A percentile compares a stretch with the other conserved stretches of the same genome.
These are phyloP conservation scores for Trichonephila clavipes DNA, from an alignment of 1,140 invertebrate species.

Conservation along the genomic window DNA sequence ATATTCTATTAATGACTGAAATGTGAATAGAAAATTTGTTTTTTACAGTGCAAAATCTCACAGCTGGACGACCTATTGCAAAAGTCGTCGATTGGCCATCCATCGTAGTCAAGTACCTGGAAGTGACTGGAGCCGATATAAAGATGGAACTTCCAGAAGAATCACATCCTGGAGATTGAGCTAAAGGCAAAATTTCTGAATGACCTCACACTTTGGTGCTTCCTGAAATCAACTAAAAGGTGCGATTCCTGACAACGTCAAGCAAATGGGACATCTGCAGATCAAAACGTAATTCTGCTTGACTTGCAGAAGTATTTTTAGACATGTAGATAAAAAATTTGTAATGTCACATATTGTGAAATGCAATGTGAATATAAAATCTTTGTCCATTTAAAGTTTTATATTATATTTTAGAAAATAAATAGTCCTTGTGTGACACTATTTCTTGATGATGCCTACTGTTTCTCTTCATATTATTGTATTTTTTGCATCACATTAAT, in stretches of 20 bases:
- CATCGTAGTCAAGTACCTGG: slow-evolving; percentile 78
- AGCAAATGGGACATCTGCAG: neutral
- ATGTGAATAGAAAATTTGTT: neutral
- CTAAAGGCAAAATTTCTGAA: neutral
- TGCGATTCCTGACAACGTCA: slow-evolving; percentile 8
- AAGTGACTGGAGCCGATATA: slow-evolving; percentile 77
- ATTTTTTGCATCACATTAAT: too few relatives aligned
- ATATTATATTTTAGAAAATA: slow-evolving; percentile 71
- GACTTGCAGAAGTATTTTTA: slow-evolving; percentile 49
- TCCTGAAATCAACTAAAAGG: slow-evolving; percentile 10
- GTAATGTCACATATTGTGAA: neutral
- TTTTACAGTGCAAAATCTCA: slow-evolving; percentile 70
- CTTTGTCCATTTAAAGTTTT: slow-evolving; percentile 39
- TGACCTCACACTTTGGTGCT: slow-evolving; percentile 61
- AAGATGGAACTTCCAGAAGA: slow-evolving; percentile 74
- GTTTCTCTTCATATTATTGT: neutral
- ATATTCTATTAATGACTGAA: too few relatives aligned
- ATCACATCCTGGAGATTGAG: slow-evolving; percentile 60
- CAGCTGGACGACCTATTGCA: slow-evolving; percentile 76
- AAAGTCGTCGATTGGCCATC: slow-evolving; percentile 79
- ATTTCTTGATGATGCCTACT: neutral
- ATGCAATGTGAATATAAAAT: slow-evolving; percentile 21
- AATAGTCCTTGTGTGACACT: slow-evolving; percentile 34
- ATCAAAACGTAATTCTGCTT: neutral
- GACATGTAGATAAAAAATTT: slow-evolving; percentile 44